Evolutionary conservation across 2,113 vertebrate genomes (phyloP).

Genomic region (Aplodontia rufa): DNA sequence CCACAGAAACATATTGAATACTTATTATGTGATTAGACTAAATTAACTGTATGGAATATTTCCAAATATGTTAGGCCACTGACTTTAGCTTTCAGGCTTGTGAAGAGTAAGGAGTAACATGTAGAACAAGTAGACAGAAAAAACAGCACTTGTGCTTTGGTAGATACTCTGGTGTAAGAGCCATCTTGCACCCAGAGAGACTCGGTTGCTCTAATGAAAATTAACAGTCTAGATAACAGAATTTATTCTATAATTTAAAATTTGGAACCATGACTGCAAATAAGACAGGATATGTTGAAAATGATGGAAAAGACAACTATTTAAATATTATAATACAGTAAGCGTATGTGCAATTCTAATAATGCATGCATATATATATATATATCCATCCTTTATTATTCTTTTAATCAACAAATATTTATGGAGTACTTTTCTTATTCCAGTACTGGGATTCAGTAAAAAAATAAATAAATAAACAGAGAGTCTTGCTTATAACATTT

Average conservation of each 20-base stretch:
- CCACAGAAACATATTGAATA: conserved; percentile 50
- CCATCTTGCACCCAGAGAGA: not conserved
- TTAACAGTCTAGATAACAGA: not conserved
- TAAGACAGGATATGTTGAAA: not conserved
- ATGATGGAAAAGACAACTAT: not conserved
- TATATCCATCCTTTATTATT: not conserved
- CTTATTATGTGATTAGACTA: conserved; percentile 50
- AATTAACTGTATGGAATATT: conserved; percentile 31
- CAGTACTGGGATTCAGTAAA: not conserved
- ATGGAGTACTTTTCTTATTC: not conserved
- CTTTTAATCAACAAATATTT: not conserved
- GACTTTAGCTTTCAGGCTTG: not conserved
- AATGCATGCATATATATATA: not conserved
- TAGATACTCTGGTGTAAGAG: not conserved
- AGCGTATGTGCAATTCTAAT: not conserved
- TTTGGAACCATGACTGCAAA: not conserved
- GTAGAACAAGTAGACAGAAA: not conserved
- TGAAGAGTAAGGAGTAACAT: not conserved
- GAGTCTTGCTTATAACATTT: not conserved
- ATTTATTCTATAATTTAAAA: not conserved
- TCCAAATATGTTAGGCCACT: not conserved
- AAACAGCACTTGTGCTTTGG: not conserved
- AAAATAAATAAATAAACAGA: not conserved
- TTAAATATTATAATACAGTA: not conserved
- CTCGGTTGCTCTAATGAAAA: not conserved